Evolutionary conservation across 2,113 vertebrate species (phyloP).

Genomic region (Reinhardtius hippoglossoides): DNA sequence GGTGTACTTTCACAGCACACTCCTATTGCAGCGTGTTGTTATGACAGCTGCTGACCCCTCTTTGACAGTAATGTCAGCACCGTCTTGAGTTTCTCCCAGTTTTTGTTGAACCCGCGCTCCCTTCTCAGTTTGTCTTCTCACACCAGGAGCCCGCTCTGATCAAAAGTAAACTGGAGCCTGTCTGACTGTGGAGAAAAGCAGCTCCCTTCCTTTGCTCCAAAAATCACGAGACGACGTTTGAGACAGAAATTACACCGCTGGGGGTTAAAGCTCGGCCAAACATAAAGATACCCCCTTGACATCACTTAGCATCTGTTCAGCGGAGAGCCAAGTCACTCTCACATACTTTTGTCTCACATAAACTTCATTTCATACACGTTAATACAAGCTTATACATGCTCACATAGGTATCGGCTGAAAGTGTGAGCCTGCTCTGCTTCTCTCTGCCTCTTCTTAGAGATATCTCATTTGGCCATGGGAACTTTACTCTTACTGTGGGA

Average conservation of each 20-base stretch:
- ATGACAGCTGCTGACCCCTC: conserved; percentile 68
- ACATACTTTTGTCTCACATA: not conserved
- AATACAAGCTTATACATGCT: not conserved
- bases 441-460: conserved; percentile 12
- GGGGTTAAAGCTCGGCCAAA: conserved; percentile 14
- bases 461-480: conserved; percentile 54
- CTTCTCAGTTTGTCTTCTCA: conserved; percentile 62
- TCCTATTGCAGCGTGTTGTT: conserved; percentile 51
- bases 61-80: conserved; percentile 45
- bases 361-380: not conserved
- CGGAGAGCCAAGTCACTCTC: not conserved
- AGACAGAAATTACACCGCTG: not conserved
- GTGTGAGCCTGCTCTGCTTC: not conserved
- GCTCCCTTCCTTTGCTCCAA: conserved; percentile 1
- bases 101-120: conserved; percentile 47
- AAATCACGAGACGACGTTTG: not conserved
- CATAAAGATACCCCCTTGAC: conserved; percentile 5
- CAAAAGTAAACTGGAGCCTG: conserved; percentile 32
- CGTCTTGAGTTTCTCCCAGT: conserved; percentile 42
- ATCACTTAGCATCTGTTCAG: not conserved
- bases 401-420: not conserved
- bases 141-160: conserved; percentile 41
- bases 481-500: conserved; percentile 58
- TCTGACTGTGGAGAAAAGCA: conserved; percentile 23
- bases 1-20: conserved; percentile 10